phyloP scores from a whole-genome alignment of 2,113 vertebrate genomes.

The Lampris megalopsis region DNA sequence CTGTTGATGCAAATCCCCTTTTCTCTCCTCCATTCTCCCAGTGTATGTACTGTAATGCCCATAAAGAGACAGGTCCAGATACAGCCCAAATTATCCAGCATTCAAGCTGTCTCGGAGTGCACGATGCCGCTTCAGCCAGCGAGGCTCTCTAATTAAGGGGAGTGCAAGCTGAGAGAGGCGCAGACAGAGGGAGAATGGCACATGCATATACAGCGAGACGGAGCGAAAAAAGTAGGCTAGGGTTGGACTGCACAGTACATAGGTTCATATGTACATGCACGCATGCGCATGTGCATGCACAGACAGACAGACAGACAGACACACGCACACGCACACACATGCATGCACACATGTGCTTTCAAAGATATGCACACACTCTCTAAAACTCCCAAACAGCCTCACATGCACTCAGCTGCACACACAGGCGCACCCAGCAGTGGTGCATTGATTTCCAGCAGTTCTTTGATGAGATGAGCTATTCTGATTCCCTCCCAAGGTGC shows the following conservation, averaged over 20 bases:
- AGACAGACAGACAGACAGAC: conserved; percentile 33
- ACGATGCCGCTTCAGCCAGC: conserved; percentile 65
- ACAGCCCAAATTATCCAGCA: conserved; percentile 70
- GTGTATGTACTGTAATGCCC: conserved; percentile 78
- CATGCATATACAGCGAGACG: conserved; percentile 49
- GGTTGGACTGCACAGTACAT: conserved; percentile 19
- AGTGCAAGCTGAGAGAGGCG: conserved; percentile 58
- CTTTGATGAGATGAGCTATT: conserved; percentile 83
- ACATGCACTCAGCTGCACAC: conserved; percentile 50
- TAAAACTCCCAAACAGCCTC: background rate
- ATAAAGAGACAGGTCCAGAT: conserved; percentile 69
- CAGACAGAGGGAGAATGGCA: conserved; percentile 49
- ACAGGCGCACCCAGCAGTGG: conserved; percentile 72
- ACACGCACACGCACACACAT: conserved; percentile 28
- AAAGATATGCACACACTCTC: conserved; percentile 19
- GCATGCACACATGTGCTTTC: conserved; percentile 2
- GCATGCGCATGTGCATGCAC: conserved; percentile 3
- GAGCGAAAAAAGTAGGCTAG: conserved; percentile 64
- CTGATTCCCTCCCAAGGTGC: conserved; percentile 78
- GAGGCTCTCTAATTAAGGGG: conserved; percentile 66
- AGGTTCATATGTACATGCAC: background rate
- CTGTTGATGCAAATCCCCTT: conserved; percentile 69
- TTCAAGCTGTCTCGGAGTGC: conserved; percentile 63
- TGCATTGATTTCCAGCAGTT: conserved; percentile 82
- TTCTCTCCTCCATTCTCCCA: conserved; percentile 58